Conservation (phyloP, 2,113 vertebrate species). For the Eulemur macaco region DNA sequence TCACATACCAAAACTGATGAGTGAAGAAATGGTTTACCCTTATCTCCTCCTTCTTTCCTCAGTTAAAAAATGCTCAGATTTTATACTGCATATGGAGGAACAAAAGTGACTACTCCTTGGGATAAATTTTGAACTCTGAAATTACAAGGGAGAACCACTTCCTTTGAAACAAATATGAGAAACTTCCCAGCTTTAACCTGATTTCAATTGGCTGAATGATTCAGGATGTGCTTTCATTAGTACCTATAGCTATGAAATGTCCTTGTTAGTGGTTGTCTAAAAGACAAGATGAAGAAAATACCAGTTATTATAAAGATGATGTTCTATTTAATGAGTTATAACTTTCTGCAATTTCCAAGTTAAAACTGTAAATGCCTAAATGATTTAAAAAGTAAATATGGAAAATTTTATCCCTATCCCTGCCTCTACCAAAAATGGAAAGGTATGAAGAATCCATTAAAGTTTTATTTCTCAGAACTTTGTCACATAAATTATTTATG, state of each 20-base stretch:
- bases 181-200: not conserved
- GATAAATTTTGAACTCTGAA: not conserved
- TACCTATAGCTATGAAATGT: not conserved
- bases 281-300: not conserved
- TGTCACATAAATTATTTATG: not conserved
- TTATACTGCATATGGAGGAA: not conserved
- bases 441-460: not conserved
- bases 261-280: not conserved
- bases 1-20: not conserved
- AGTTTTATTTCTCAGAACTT: not conserved
- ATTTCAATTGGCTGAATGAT: not conserved
- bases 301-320: not conserved
- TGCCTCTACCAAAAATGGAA: not conserved
- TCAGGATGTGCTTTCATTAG: not conserved
- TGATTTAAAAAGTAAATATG: not conserved
- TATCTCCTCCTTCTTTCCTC: not conserved
- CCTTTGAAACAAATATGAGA: slow-evolving; percentile 1
- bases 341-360: not conserved
- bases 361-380: not conserved
- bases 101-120: not conserved
- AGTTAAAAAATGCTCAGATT: not conserved
- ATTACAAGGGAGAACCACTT: not conserved
- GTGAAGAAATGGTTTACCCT: not conserved
- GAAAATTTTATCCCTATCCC: not conserved
- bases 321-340: not conserved